phyloP scores from a whole-genome alignment of 2,797 vertebrate genomes.

The Platyrinchus mystaceus region DNA sequence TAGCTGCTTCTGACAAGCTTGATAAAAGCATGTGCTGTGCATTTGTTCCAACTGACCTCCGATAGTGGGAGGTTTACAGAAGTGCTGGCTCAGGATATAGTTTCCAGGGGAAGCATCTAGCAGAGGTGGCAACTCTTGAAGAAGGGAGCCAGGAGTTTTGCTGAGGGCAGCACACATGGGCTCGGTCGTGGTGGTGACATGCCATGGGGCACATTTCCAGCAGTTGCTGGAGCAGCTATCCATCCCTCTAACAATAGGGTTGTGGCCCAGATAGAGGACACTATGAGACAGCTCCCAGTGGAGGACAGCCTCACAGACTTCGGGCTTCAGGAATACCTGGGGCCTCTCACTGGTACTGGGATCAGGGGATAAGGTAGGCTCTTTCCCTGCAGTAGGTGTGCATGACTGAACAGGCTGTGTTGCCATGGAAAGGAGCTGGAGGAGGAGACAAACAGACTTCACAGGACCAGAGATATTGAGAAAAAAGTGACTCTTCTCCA shows the following conservation, averaged over 20 bases:
- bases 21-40: too few relatives aligned
- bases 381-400: neutral
- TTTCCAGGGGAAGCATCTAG: neutral
- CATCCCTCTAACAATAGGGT: neutral
- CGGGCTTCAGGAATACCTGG: neutral
- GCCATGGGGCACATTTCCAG: neutral
- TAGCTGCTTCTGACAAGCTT: neutral
- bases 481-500: neutral
- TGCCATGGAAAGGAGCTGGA: neutral
- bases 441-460: neutral
- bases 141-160: neutral
- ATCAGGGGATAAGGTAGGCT: neutral
- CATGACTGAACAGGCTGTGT: neutral
- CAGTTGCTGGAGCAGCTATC: neutral
- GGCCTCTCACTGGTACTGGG: neutral
- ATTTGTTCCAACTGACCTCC: too few relatives aligned
- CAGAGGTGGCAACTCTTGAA: neutral
- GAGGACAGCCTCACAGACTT: neutral
- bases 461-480: neutral
- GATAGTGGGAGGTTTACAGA: neutral
- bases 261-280: neutral
- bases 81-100: neutral
- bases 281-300: rapidly evolving
- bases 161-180: neutral
- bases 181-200: neutral